Percentiles rank a stretch among this genome's conserved stretches.
These are phyloP conservation scores for Troides helena DNA, from an alignment of 2,888 invertebrate genomes.

Conservation along the genomic window DNA sequence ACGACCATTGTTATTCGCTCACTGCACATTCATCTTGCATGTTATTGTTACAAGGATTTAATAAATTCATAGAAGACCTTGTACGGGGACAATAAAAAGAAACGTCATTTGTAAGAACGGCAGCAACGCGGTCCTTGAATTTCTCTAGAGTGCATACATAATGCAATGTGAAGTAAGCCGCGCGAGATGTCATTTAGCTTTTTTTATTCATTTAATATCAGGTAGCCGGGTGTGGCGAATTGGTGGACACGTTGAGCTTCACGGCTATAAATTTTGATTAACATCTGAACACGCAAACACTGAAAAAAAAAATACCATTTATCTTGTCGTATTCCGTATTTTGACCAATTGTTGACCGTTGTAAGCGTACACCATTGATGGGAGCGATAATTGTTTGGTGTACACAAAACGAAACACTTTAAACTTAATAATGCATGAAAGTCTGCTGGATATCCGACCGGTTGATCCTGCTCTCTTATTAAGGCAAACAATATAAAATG, in stretches of 20 bases:
- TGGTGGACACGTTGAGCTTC: conserved; percentile 11
- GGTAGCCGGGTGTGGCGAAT: conserved; percentile 29
- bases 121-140: conserved; percentile 44
- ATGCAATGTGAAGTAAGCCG: conserved; percentile 43
- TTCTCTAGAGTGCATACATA: conserved; percentile 51
- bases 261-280: conserved; percentile 16
- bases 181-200: conserved; percentile 49
- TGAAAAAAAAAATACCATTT: neutral
- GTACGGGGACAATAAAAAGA: conserved; percentile 38
- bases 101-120: conserved; percentile 43
- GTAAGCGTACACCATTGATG: conserved; percentile 36
- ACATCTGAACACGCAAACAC: neutral
- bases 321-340: neutral
- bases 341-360: neutral
- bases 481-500: conserved; percentile 51
- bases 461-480: conserved; percentile 58
- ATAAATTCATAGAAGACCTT: conserved; percentile 29
- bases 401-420: conserved; percentile 50
- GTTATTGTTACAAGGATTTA: conserved; percentile 6
- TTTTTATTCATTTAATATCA: conserved; percentile 49
- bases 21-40: conserved; percentile 9
- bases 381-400: conserved; percentile 65
- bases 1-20: conserved; percentile 18
- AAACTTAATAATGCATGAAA: conserved; percentile 69
- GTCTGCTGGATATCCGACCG: conserved; percentile 49